phyloP scores from a whole-genome alignment of 1,140 invertebrate species.

The Aricia agestis region DNA sequence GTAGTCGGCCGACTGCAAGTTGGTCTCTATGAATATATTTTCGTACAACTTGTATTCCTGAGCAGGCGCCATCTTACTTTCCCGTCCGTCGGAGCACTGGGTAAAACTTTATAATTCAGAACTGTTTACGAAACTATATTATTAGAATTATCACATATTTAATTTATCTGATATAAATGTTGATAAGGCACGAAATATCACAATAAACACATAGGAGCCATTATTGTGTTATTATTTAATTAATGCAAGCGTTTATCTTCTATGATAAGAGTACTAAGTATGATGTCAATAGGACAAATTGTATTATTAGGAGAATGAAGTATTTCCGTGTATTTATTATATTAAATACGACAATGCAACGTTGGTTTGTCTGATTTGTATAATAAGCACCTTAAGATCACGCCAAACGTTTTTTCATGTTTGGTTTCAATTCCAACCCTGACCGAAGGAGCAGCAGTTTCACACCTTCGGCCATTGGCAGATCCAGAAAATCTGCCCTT shows the following conservation, averaged over 20 bases:
- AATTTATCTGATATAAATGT: conserved; percentile 14
- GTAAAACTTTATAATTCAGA: conserved; percentile 7
- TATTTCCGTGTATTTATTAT: no score
- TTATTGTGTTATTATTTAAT: conserved; percentile 11
- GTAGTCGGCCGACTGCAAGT: conserved; percentile 60
- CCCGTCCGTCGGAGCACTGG: neutral
- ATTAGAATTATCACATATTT: conserved; percentile 9
- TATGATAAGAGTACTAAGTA: neutral
- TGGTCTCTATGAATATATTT: conserved; percentile 65
- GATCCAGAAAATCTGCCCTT: no score
- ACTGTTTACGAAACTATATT: conserved; percentile 12
- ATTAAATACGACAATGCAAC: no score
- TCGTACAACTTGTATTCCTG: conserved; percentile 56
- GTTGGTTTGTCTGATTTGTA: no score
- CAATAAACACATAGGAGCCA: neutral
- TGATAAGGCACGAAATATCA: conserved; percentile 9
- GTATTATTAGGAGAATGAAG: neutral
- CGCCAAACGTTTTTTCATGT: no score
- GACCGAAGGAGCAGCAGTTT: no score
- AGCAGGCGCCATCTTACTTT: conserved; percentile 22
- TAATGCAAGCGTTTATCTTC: neutral
- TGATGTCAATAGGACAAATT: neutral
- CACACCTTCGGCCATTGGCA: no score
- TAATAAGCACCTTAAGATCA: no score
- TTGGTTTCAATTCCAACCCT: no score